phyloP scores from a whole-genome alignment of 2,113 vertebrate genomes.

The Eretmochelys imbricata region DNA sequence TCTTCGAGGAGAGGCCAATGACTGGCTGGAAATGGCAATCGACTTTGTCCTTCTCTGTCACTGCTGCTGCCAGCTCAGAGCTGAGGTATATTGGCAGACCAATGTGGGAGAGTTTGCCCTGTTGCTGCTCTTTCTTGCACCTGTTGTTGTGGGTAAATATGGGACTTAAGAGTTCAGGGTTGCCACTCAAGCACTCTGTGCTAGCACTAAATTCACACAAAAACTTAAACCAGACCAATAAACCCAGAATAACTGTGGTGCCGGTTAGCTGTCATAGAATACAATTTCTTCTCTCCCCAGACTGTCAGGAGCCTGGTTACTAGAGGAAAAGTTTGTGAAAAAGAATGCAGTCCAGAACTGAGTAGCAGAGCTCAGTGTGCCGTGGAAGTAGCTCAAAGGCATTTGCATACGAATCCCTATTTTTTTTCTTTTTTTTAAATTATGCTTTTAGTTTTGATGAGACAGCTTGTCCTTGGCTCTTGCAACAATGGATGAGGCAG shows the following conservation, averaged over 20 bases:
- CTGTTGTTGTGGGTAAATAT: neutral
- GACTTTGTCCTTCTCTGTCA: neutral
- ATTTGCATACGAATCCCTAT: neutral
- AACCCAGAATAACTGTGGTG: neutral
- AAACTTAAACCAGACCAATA: rapidly evolving
- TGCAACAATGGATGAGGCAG: neutral
- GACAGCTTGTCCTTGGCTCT: slow-evolving; percentile 4
- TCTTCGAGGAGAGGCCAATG: neutral
- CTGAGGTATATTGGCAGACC: neutral
- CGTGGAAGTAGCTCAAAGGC: neutral
- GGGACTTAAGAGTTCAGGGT: neutral
- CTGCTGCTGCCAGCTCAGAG: neutral
- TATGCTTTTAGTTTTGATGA: neutral
- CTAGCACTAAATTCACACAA: neutral
- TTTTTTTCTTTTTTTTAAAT: neutral
- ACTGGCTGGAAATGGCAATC: rapidly evolving
- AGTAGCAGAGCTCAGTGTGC: neutral
- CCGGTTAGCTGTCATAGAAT: neutral
- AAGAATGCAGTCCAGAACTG: neutral
- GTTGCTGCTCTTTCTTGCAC: neutral
- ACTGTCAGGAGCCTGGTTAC: neutral
- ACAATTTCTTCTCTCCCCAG: neutral
- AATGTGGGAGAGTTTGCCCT: neutral
- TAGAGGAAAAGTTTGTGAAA: neutral
- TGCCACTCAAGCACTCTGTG: neutral